A percentile compares a stretch with the other conserved stretches of the same genome.
These are phyloP conservation scores for Galerucella nymphaeae DNA, from an alignment of 2,888 invertebrate genomes.

Conservation along the genomic window DNA sequence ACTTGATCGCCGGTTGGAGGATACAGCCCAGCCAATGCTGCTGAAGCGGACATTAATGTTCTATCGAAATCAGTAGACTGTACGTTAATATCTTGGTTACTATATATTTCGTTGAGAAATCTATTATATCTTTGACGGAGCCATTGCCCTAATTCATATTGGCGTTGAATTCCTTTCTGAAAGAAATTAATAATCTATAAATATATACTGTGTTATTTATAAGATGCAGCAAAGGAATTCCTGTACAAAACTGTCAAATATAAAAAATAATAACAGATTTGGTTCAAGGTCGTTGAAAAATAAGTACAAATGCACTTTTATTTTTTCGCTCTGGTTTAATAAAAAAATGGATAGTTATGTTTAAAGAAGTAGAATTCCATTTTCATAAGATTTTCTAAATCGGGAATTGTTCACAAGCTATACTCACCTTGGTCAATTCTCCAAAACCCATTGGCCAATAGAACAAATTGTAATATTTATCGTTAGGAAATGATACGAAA, in stretches of 20 bases:
- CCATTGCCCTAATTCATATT: slow-evolving; percentile 40
- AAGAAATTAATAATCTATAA: too few relatives aligned
- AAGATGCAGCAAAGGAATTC: too few relatives aligned
- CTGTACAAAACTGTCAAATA: too few relatives aligned
- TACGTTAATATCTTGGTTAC: slow-evolving; percentile 68
- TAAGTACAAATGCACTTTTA: too few relatives aligned
- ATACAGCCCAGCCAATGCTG: slow-evolving; percentile 81
- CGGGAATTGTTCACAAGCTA: background rate
- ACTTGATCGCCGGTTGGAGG: slow-evolving; percentile 70
- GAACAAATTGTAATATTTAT: slow-evolving; percentile 79
- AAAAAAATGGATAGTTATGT: too few relatives aligned
- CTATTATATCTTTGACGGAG: slow-evolving; percentile 74
- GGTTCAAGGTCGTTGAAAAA: too few relatives aligned
- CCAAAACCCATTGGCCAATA: slow-evolving; percentile 88
- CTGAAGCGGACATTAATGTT: slow-evolving; percentile 86
- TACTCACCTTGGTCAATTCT: slow-evolving; percentile 82
- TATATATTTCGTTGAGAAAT: slow-evolving; percentile 68
- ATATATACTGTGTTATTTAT: too few relatives aligned
- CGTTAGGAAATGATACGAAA: slow-evolving; percentile 75
- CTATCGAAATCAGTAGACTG: slow-evolving; percentile 87
- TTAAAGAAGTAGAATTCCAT: too few relatives aligned
- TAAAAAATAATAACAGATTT: too few relatives aligned
- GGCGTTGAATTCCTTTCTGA: slow-evolving; percentile 39
- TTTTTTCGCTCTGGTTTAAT: too few relatives aligned
- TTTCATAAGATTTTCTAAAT: too few relatives aligned